Evolutionary conservation across 2,797 vertebrate species (phyloP), one percentile per base, ranked within the genome.

Genomic region (Oreonectes daqikongensis): DNA sequence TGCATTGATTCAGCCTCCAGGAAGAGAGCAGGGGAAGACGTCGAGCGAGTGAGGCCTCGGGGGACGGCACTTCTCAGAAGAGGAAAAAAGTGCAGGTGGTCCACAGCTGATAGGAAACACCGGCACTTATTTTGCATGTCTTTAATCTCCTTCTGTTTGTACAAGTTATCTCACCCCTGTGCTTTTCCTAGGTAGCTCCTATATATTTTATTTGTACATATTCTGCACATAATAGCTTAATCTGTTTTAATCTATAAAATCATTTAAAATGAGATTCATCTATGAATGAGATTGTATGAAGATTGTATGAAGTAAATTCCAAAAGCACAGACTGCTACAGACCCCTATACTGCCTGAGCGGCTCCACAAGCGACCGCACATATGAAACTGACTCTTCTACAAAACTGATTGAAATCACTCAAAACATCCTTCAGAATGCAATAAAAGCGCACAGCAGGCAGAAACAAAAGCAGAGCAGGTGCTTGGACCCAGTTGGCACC

Each of bases 1-100:
- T 69, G 28, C 64, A 87, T 73, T 75, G 80, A 90, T 84, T 66
- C 83, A 80, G 84, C 1, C 30, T 79, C 78, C 85, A 83, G 80
- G 67, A 86, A 83, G 48, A 83, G 48, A 50, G 65, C 63, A 79
- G 24, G 74, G 61, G 32, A 22, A 69, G 73, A 40, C 6, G 46
- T n/a, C 22, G 44, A 65, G 66, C 22, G 70, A 14, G 14, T 20
- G 61, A 63, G 63, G 30, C 57, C 78, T 59, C 72, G 8, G 20
- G 79, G 78, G 72, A 73, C 44, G 1, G 14, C 22, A 2, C 26
- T 85, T 77, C 75, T 78, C 75, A 80, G 72, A 79, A 80, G 46
- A 81, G 59, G 44, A n/a, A 64, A 35, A 67, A 69, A 48, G 22
- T 71, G 15, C 17, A 57, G 44, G 66, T 65, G 59, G 8, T 28